Base-by-base conservation (phyloP, 2,797 vertebrate genomes). In the Sebastes cheni region DNA sequence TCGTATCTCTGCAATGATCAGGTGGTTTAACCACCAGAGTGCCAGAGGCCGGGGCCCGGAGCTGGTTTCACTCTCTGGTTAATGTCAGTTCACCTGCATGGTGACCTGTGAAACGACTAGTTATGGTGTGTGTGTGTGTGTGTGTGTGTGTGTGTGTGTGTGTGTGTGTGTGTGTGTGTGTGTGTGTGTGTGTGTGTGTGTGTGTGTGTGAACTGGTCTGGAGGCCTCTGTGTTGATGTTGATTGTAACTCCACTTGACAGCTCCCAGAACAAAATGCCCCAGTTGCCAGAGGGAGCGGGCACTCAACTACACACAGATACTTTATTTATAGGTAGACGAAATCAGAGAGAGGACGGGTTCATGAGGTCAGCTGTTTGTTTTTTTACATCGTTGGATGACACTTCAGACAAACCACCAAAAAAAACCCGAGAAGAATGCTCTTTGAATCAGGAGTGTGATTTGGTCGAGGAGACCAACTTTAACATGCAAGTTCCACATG, bases 201-300 rank as follows among this genome's bases (percentile, higher is more conserved):
- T 9, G 16, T 71, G 61, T 73, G 60, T 71, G 56, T 61, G 64
- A 84, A 75, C 64, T 72, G 80, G 75, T 83, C 79, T 74, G 61
- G 68, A 74, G 81, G 71, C 32, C 69, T 83, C 52, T 22, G 55
- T 83, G 82, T 79, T 84, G 82, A 82, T 86, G 79, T 61, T 90
- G 88, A 92, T 70, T 60, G 65, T 88, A 89, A 90, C 52, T 9
- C 54, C 22, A 56, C 79, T 68, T 86, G 86, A 90, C 88, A 92
- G 88, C 81, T 88, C 85, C 82, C 90, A 92, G 90, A 87, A 91
- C 88, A 88, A 88, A 85, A 85, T 88, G 82, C 83, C 76, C 82
- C 50, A 75, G 75, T 83, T 79, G 79, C 87, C 72, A 83, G 81
- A 86, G 84, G 86, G 72, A 88, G 80, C 69, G 23, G 77, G 81